A percentile compares a stretch with the other conserved stretches of the same genome.
phyloP scores from a whole-genome alignment of 2,797 vertebrate genomes.

The Psittacula echo region DNA sequence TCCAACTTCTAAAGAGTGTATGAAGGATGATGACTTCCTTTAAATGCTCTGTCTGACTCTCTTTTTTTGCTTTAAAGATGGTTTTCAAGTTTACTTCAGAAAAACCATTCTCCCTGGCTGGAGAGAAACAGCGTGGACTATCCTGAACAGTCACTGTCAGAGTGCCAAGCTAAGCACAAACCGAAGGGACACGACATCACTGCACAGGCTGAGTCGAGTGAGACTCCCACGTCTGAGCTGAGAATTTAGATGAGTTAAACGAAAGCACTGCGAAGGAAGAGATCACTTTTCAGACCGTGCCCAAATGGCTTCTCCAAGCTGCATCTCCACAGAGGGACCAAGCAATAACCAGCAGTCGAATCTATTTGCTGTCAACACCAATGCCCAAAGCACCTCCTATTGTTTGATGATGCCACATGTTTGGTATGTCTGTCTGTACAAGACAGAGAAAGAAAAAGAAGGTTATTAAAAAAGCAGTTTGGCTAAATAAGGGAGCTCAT shows the following conservation, averaged over 20 bases:
- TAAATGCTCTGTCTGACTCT: background rate
- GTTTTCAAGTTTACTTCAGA: background rate
- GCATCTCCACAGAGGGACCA: background rate
- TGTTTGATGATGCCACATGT: background rate
- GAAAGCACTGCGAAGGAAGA: background rate
- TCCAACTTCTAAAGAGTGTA: background rate
- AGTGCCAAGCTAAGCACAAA: background rate
- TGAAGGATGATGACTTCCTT: background rate
- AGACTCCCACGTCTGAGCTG: background rate
- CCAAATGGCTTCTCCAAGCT: background rate
- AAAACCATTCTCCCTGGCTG: background rate
- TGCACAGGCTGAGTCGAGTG: background rate
- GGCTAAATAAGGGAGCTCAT: slow-evolving; percentile 76
- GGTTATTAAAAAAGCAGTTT: slow-evolving; percentile 62
- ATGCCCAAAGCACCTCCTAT: background rate
- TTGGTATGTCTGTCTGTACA: background rate
- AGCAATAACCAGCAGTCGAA: background rate
- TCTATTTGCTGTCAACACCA: background rate
- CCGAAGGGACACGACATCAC: accelerated
- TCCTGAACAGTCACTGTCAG: background rate
- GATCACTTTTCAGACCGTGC: background rate
- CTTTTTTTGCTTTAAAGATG: background rate
- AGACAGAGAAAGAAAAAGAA: background rate
- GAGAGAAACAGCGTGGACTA: background rate
- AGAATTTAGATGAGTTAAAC: background rate